A percentile compares a stretch with the other conserved stretches of the same genome.
phyloP scores from a whole-genome alignment of 2,113 vertebrate genomes.

The Etia nguti region DNA sequence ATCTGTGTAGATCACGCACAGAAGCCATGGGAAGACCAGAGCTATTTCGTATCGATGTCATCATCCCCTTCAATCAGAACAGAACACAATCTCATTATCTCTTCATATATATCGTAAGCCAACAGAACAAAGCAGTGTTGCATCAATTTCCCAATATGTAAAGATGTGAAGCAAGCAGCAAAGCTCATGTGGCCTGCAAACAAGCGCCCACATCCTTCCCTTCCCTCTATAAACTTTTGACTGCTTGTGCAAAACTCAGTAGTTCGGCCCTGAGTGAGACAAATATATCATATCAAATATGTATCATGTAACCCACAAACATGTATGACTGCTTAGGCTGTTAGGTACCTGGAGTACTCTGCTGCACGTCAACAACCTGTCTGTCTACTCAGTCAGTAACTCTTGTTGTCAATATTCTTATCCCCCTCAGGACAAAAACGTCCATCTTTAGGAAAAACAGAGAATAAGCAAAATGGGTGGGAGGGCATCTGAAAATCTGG shows the following conservation, averaged over 20 bases:
- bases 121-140: conserved; percentile 48
- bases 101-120: conserved; percentile 31
- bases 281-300: background rate
- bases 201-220: background rate
- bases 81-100: conserved; percentile 52
- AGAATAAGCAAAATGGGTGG: conserved; percentile 24
- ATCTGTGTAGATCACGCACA: conserved; percentile 1
- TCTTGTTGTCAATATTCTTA: conserved; percentile 52
- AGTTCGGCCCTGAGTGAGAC: background rate
- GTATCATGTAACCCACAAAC: background rate
- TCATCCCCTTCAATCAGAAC: conserved; percentile 56
- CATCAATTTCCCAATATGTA: conserved; percentile 47
- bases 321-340: background rate
- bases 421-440: conserved; percentile 50
- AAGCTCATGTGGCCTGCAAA: conserved; percentile 25
- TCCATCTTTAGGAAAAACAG: conserved; percentile 55
- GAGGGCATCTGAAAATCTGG: background rate
- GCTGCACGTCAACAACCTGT: conserved; percentile 41
- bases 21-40: conserved; percentile 16
- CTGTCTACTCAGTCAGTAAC: conserved; percentile 60
- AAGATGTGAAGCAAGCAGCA: conserved; percentile 28
- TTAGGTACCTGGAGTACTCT: background rate
- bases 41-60: conserved; percentile 64
- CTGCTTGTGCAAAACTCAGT: conserved; percentile 7
- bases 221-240: background rate